Evolutionary conservation across 2,113 vertebrate species (phyloP).

Genomic region (Scopus umbretta): DNA sequence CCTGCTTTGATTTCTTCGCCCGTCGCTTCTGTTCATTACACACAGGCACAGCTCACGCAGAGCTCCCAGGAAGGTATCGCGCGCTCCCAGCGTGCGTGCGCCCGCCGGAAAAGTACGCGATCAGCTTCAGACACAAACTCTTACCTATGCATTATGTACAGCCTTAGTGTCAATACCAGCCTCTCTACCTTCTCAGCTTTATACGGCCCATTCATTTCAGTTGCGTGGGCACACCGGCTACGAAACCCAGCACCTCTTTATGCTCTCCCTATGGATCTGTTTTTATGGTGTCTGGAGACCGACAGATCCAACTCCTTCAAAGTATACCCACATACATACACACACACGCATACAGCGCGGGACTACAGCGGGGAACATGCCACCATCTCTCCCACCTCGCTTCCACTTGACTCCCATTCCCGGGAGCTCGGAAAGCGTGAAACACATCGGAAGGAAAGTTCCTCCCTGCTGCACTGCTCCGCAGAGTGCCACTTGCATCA

Average conservation of each 20-base stretch:
- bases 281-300: fast-evolving
- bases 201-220: neutral
- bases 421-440: fast-evolving
- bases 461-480: neutral
- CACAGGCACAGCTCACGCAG: neutral
- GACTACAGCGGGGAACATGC: neutral
- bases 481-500: neutral
- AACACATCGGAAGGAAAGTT: neutral
- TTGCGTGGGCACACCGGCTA: fast-evolving
- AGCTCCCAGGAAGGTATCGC: neutral
- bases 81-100: fast-evolving
- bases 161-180: neutral
- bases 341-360: neutral
- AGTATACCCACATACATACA: neutral
- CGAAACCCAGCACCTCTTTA: neutral
- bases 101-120: neutral
- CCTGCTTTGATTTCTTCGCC: conserved; percentile 1
- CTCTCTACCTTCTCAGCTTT: neutral
- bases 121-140: neutral
- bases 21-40: fast-evolving
- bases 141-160: fast-evolving
- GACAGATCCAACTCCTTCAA: neutral
- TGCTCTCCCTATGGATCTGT: neutral
- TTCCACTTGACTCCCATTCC: neutral
- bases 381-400: neutral